Conservation (phyloP, 2,888 invertebrate genomes). For the Anticlea derivata region DNA sequence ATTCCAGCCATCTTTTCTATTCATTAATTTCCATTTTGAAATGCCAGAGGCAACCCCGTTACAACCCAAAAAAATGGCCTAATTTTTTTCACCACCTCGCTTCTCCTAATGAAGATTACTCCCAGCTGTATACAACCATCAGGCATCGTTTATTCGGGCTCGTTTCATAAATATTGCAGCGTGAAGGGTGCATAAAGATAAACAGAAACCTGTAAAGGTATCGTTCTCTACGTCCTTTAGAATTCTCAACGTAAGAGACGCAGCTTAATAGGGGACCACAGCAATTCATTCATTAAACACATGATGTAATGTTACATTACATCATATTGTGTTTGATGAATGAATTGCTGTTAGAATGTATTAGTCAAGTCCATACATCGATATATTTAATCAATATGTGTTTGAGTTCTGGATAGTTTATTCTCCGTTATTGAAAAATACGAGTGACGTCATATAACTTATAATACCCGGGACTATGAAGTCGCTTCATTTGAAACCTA, state of each 20-base stretch:
- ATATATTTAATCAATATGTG: too few relatives aligned
- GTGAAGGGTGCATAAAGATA: slow-evolving; percentile 36
- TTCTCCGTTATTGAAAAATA: too few relatives aligned
- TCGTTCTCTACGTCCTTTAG: not conserved
- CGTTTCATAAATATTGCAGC: slow-evolving; percentile 34
- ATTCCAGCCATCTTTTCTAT: slow-evolving; percentile 6
- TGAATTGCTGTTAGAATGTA: too few relatives aligned
- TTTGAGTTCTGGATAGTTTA: too few relatives aligned
- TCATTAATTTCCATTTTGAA: slow-evolving; percentile 16
- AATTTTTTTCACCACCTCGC: slow-evolving; percentile 14
- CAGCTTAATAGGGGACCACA: too few relatives aligned
- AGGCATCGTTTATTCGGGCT: slow-evolving; percentile 16
- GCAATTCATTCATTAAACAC: not conserved
- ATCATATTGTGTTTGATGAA: not conserved
- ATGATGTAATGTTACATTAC: too few relatives aligned
- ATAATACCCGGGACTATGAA: too few relatives aligned
- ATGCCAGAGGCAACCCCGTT: slow-evolving; percentile 7
- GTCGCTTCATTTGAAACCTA: too few relatives aligned
- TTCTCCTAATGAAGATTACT: slow-evolving; percentile 18
- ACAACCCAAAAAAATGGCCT: slow-evolving; percentile 14
- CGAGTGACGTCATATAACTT: too few relatives aligned
- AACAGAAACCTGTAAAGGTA: slow-evolving; percentile 1
- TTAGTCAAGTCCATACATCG: too few relatives aligned
- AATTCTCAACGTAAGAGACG: not conserved
- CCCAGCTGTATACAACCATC: slow-evolving; percentile 18